Base-by-base conservation (phyloP, 53 echinoderm and acorn worm genomes). In the Echinometra lucunter region DNA sequence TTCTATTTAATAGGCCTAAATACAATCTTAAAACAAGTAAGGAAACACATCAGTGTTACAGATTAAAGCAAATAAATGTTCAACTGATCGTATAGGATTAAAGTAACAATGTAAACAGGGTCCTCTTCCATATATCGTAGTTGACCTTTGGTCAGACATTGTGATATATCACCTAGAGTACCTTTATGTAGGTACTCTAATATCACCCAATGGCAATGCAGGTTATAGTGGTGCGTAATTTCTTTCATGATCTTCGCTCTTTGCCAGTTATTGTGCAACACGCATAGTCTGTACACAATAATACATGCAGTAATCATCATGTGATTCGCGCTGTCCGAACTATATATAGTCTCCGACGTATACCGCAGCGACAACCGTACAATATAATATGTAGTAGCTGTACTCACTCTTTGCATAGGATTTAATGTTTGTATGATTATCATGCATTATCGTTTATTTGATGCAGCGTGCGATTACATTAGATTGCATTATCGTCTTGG, bases 281-380 rank as follows among this genome's bases (percentile, higher is more conserved):
- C 42, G 16, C 78, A 19, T 21, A 42, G 78, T 78, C 78, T 78
- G 78, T 42, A 78, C 19, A 78, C 42, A 78, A 42, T 30, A 78
- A 38, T 78, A 78, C 40, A 38, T n/a, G n/a, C n/a, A n/a, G n/a
- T n/a, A n/a, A n/a, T 42, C 78, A 42, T 78, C 78, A 78, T 78
- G 78, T 78, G 78, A 78, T 42, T 38, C 38, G 17, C 23, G 17
- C 23, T 42, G 17, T 78, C 78, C 78, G 78, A 1, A 6, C 78
- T 78, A 78, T 38, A 18, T 35, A 78, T 78, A 78, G 78, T 21
- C 18, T 0, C 19, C 42, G 21, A 78, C 78, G 78, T 78, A 78
- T 17, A 19, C 0, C 19, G 1, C 18, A 40, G 17, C 78, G 38
- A 40, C n/a, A 42, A 40, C 78, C 42, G 38, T 18, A 40, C 5